Evolutionary conservation across 2,113 vertebrate species (phyloP), one percentile per base, ranked within the genome.

Genomic region (Isichthys henryi): DNA sequence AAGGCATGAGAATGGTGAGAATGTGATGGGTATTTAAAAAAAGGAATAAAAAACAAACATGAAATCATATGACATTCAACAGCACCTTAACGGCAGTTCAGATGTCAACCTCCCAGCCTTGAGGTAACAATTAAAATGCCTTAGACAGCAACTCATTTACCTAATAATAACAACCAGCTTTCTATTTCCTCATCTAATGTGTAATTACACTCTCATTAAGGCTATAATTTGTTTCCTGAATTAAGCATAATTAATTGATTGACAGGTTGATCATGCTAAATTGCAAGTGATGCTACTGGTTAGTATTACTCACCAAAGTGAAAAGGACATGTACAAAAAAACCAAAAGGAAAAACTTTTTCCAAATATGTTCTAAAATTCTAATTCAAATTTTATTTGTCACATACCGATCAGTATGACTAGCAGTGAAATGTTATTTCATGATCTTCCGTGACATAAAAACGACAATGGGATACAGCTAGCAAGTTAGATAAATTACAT

Each of bases 121-220:
- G 53, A 89, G 91, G 89, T 90, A 91, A 89, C 91, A 90, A 91
- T 90, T 90, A 90, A 89, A 87, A 89, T 66, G 66, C 43, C 62
- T 80, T 80, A 87, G 53, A 23, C 70, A 82, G 90, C 88, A 91
- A 87, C 88, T 90, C 66, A 80, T 90, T 88, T 89, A 90, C 31
- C 91, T 90, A 91, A 90, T 90, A 89, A 90, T 88, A 89, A 90
- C 89, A 90, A 74, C 58, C 66, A 89, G 89, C 89, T 70, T 83
- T 82, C 31, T 11, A 82, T 87, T 89, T 74, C 84, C 9, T 88
- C 89, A 84, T 88, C 91, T 70, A 87, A 90, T 70, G 85, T 87
- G 66, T 89, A 91, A 91, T 91, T 91, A 84, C 84, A 62, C 62
- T 86, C 53, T 80, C 74, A 87, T 90, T 90, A 87, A 8, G 46